Evolutionary conservation across 2,888 invertebrate species (phyloP), one percentile per base, ranked within the genome.

Genomic region (Zhuqinia jingwanae): DNA sequence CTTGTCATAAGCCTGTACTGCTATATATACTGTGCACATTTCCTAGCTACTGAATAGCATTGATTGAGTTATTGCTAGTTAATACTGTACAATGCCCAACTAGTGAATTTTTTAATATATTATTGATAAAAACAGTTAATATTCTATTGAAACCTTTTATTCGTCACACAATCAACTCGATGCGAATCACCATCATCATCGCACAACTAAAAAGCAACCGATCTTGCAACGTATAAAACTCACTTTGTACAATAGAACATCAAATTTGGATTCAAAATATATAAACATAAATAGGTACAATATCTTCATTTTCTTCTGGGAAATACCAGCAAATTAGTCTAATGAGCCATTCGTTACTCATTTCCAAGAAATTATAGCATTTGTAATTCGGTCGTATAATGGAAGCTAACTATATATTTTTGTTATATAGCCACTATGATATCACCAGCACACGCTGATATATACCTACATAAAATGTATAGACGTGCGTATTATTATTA

Each of bases 331-430:
- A 85, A 88, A 88, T 88, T 88, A 88, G 85, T 82, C 81, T 88
- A 88, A 88, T 88, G 88, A 88, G 87, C 88, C 85, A 88, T 88
- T 88, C 77, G 81, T 88, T 87, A 79, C 79, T 60, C 85, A 79
- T 73, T 85, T 85, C 85, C 65, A 79, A 27, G 79, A 80, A 85
- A 75, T 85, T 75, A 80, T 50, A 45, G 75, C 27, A 73, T 58
- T 25, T 50, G 17, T 56, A n/a, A 42, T 15, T 20, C 8, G 10
- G n/a, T 60, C 2, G 10, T 30, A 53, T 30, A 56, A 80, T 36
- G 68, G 27, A 56, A 25, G 53, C 20, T 27, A 8, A 17, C 11
- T 30, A 22, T 22, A 58, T 56, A 42, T 30, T n/a, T 10, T 8
- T 15, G n/a, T 42, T 3, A 30, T 76, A 76, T 56, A 76, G 53